Conservation (phyloP, 2,113 vertebrate species). For the Leiothrix lutea region DNA sequence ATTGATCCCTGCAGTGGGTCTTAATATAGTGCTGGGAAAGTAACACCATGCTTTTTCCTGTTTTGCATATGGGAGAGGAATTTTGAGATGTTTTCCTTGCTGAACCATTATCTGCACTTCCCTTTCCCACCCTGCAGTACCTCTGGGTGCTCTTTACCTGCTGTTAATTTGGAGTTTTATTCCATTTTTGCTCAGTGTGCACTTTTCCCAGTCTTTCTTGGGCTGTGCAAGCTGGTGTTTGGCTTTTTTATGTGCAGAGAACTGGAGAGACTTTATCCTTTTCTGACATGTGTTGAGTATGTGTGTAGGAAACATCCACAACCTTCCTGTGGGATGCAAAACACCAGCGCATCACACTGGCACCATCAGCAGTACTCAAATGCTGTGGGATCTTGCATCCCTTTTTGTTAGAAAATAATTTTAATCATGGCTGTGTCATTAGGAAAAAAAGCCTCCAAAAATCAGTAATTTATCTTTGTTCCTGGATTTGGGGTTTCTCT, state of each 20-base stretch:
- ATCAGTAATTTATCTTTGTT: background rate
- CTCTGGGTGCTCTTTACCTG: background rate
- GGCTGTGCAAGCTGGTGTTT: rapidly evolving
- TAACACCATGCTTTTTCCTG: background rate
- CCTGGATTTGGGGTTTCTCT: background rate
- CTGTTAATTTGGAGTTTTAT: background rate
- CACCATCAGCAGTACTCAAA: background rate
- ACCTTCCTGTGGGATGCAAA: background rate
- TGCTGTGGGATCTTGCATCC: background rate
- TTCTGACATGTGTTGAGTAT: background rate
- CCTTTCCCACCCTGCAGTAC: rapidly evolving
- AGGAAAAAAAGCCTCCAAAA: background rate
- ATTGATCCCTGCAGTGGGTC: background rate
- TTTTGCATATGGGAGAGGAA: background rate
- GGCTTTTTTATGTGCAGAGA: background rate
- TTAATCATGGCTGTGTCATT: background rate
- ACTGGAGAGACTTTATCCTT: background rate
- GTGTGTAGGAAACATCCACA: background rate
- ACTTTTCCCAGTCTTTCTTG: background rate
- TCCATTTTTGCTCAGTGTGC: background rate
- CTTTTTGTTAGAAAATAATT: background rate
- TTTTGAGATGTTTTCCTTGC: background rate
- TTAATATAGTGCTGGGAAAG: background rate
- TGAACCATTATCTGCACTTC: background rate
- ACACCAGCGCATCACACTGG: background rate